Evolutionary conservation across 2,888 invertebrate species (phyloP), one percentile per base, ranked within the genome.

Genomic region (Marronus borbonicus): DNA sequence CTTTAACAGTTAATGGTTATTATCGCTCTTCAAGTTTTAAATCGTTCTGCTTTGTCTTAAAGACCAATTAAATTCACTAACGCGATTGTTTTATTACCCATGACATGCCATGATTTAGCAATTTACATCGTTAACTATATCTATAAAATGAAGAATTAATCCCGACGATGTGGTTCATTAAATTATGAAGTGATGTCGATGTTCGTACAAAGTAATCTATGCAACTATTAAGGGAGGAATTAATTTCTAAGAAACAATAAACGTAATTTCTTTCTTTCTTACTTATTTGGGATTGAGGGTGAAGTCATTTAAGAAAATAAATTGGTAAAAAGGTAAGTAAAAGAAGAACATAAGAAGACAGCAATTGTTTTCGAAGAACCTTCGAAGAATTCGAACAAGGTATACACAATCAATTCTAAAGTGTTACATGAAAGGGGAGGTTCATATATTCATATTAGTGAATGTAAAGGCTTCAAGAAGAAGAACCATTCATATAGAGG

Each of bases 371-470:
- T 65, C 2, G 12, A 12, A 39, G 39, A 4, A 1, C 0, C 17
- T 14, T 17, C 39, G 17, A 39, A 17, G 2, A 7, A 8, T 31
- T 17, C 3, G n/a, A 65, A 65, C n/a, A n/a, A 39, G 17, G n/a
- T 65, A 17, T 65, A 39, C 31, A 36, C 31, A 36, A 36, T 31
- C 12, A 39, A 36, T 7, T 39, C 10, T 39, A 65, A 39, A 36
- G n/a, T 39, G 68, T 50, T 24, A 68, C 68, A 68, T 28, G 68
- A 28, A 68, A 68, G 24, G 24, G 68, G 68, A 28, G 68, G 68
- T 50, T 28, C 50, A 5, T 8, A 50, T 28, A 68, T 68, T 68
- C 49, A 50, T n/a, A 68, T 44, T 44, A 44, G 39, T 68, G 14
- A 24, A 68, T 65, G 31, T 39, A n/a, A 3, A 17, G n/a, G n/a